phyloP scores from a whole-genome alignment of 2,113 vertebrate genomes.

The Gallinago undulata region DNA sequence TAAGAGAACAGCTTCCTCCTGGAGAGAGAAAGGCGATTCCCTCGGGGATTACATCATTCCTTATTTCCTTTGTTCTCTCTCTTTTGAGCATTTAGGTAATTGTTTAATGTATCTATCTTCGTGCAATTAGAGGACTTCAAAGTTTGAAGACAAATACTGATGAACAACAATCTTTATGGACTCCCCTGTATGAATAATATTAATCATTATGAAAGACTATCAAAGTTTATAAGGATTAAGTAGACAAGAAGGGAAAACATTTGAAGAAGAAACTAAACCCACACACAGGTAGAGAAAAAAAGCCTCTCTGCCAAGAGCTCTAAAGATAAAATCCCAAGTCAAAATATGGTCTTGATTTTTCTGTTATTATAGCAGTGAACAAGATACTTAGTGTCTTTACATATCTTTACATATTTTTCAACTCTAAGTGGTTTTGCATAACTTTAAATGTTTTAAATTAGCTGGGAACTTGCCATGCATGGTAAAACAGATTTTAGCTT shows the following conservation, averaged over 20 bases:
- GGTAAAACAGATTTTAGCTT: conserved; percentile 47
- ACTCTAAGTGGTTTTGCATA: conserved; percentile 61
- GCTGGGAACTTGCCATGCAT: conserved; percentile 40
- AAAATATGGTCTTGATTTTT: conserved; percentile 43
- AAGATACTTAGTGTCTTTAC: conserved; percentile 63
- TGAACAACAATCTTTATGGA: conserved; percentile 31
- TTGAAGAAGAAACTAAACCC: conserved; percentile 1
- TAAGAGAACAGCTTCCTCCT: conserved; percentile 63
- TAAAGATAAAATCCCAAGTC: conserved; percentile 54
- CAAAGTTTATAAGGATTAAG: conserved; percentile 39
- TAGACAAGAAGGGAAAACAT: conserved; percentile 6
- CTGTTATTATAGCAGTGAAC: conserved; percentile 41
- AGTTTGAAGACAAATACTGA: conserved; percentile 19
- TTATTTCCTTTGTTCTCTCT: conserved; percentile 48
- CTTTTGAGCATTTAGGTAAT: conserved; percentile 42
- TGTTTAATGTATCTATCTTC: conserved; percentile 49
- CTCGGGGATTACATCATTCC: conserved; percentile 48
- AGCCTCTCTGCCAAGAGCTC: neutral
- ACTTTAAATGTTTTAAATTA: conserved; percentile 61
- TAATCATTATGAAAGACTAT: conserved; percentile 20
- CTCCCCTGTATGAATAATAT: conserved; percentile 21
- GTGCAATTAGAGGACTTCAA: conserved; percentile 55
- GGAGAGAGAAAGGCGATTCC: conserved; percentile 14
- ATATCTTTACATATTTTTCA: conserved; percentile 64
- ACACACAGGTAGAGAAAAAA: neutral